Base-by-base conservation (phyloP, 53 echinoderm and acorn worm species). In the Zoroaster sp. region DNA sequence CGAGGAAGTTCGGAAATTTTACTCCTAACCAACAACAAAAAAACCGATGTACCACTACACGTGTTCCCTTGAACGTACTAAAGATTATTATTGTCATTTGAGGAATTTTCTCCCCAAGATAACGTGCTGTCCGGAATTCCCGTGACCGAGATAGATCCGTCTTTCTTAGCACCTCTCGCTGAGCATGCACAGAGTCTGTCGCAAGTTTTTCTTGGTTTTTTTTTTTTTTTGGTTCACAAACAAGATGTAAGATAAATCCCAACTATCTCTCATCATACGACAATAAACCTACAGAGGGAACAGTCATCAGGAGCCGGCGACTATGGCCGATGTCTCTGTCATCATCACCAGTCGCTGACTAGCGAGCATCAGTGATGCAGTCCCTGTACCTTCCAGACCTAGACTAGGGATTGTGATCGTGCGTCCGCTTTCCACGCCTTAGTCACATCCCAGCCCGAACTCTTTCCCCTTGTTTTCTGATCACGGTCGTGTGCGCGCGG, bases 241-340 rank as follows among this genome's bases (percentile, higher is more conserved):
- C 47, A 54, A 75, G 46, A 46, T 5, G 46, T 31, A 75, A 42
- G 28, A 25, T 23, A 40, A n/a, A 40, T 72, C 46, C 43, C 45
- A 36, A 28, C 30, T 41, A 82, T 82, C 82, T 82, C 43, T 82
- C 82, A 82, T 68, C 82, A 68, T 68, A n/a, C 40, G 41, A 82
- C 82, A 82, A 82, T 82, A 82, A 82, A 82, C 82, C 82, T 82
- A 82, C 82, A 82, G 45, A 15, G 82, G 68, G 34, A 67, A 51
- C 70, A 70, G 47, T 85, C 85, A 85, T 70, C 85, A 66, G 70
- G 35, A 49, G 28, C 20, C 51, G 40, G 66, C 31, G 33, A 18
- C 28, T 13, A 18, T 41, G 30, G 39, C 74, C 39, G 74, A 59
- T 59, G 63, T 59, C 9, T 59, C 63, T 59, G 82, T 82, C 82